phyloP scores from a whole-genome alignment of 2,888 invertebrate species.

The Cheilosia variabilis region DNA sequence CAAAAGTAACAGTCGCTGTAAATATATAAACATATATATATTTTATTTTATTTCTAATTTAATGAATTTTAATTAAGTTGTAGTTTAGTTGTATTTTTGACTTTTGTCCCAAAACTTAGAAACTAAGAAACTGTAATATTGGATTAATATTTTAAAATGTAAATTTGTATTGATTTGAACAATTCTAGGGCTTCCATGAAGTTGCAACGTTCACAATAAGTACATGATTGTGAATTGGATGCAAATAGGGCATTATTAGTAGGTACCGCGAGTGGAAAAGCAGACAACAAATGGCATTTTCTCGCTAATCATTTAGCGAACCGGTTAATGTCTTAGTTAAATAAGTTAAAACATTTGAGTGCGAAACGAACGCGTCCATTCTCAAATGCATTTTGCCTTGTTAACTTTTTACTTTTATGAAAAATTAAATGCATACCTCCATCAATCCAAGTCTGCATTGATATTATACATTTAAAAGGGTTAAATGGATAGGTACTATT shows the following conservation, averaged over 20 bases:
- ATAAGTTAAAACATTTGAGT: no score
- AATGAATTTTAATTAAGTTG: constrained; percentile 27
- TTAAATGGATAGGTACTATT: no score
- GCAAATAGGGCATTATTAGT: neutral
- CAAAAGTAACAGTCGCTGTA: constrained; percentile 25
- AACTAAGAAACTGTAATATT: constrained; percentile 32
- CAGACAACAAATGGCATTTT: no score
- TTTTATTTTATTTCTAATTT: constrained; percentile 35
- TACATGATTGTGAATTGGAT: constrained; percentile 29
- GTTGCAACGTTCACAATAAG: constrained; percentile 59
- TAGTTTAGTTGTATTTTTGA: constrained; percentile 26
- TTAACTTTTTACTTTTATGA: no score
- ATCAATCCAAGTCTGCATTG: no score
- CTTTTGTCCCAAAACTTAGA: constrained; percentile 59
- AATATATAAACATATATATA: constrained; percentile 29
- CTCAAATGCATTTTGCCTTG: no score
- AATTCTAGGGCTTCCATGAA: constrained; percentile 70
- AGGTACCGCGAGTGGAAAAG: no score
- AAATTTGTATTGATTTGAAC: constrained; percentile 46
- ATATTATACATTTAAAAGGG: no score
- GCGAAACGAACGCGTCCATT: no score
- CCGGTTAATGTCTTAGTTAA: no score
- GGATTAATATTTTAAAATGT: constrained; percentile 29
- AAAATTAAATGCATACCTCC: no score
- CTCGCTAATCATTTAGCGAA: no score